Conservation (phyloP, 64 coral and sea anemone species). For the Dendrophyllia cribrosa region DNA sequence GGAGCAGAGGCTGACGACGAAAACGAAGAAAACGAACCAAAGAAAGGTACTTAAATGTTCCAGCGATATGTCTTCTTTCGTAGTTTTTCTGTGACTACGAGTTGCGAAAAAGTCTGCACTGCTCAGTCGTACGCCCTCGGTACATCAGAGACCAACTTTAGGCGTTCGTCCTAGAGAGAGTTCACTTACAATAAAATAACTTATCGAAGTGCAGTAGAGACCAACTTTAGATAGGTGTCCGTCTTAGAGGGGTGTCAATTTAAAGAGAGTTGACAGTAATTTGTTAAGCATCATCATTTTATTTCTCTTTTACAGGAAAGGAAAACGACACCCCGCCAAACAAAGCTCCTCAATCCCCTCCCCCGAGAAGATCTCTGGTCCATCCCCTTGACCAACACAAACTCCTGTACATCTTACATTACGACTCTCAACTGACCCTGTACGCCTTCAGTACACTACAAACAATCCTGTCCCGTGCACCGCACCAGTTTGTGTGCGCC, state of each 20-base stretch:
- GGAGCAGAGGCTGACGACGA: constrained; percentile 49
- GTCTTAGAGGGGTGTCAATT: too few species aligned
- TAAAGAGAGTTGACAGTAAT: too few species aligned
- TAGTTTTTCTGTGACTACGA: background rate
- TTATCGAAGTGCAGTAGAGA: background rate
- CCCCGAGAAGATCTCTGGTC: constrained; percentile 39
- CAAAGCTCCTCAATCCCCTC: constrained; percentile 50
- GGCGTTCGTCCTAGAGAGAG: too few species aligned
- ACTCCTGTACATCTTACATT: constrained; percentile 74
- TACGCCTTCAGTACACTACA: constrained; percentile 90
- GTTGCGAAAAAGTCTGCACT: background rate
- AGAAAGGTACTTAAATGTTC: background rate
- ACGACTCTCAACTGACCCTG: constrained; percentile 89
- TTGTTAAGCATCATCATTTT: background rate
- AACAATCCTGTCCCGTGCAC: constrained; percentile 71
- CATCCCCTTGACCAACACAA: constrained; percentile 95
- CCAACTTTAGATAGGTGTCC: too few species aligned
- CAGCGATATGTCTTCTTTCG: background rate
- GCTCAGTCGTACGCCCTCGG: too few species aligned
- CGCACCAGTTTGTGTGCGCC: constrained; percentile 95
- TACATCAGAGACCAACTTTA: too few species aligned
- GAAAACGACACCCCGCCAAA: constrained; percentile 19
- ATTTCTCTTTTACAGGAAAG: constrained; percentile 14
- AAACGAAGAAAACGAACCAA: constrained; percentile 40
- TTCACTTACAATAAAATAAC: too few species aligned